A percentile compares a stretch with the other conserved stretches of the same genome.
Evolutionary conservation across 2,113 vertebrate genomes (phyloP).

Genomic region (Carettochelys insculpta): DNA sequence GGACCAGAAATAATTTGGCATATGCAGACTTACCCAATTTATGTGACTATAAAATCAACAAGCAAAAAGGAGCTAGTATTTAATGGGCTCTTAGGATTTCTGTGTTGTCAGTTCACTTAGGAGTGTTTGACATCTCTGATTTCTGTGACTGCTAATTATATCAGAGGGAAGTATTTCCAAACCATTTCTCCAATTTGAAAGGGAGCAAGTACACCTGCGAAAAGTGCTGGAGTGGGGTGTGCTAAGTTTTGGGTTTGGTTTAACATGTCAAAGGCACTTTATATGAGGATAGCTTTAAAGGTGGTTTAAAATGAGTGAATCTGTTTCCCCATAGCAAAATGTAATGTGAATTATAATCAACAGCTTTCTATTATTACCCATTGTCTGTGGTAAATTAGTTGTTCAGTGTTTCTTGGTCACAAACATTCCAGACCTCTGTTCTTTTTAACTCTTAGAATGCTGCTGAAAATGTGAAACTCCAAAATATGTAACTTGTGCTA

Average conservation of each 20-base stretch:
- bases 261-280: neutral
- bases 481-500: neutral
- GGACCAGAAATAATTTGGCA: neutral
- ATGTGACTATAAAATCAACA: neutral
- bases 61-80: neutral
- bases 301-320: constrained; percentile 26
- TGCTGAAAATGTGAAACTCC: neutral
- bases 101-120: neutral
- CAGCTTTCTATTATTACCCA: constrained; percentile 22
- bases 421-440: constrained; percentile 32
- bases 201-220: neutral
- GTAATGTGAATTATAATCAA: constrained; percentile 27
- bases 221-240: neutral
- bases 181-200: neutral
- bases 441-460: constrained; percentile 15
- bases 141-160: neutral
- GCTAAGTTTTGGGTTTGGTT: neutral
- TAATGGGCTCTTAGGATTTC: neutral
- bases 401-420: constrained; percentile 37
- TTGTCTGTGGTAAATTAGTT: constrained; percentile 2
- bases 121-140: neutral
- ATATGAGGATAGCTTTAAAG: neutral
- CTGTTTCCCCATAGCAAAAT: constrained; percentile 7
- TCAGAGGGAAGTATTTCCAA: neutral
- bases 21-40: neutral